phyloP scores from a whole-genome alignment of 2,113 vertebrate species.

The Dryoscopus gambensis region DNA sequence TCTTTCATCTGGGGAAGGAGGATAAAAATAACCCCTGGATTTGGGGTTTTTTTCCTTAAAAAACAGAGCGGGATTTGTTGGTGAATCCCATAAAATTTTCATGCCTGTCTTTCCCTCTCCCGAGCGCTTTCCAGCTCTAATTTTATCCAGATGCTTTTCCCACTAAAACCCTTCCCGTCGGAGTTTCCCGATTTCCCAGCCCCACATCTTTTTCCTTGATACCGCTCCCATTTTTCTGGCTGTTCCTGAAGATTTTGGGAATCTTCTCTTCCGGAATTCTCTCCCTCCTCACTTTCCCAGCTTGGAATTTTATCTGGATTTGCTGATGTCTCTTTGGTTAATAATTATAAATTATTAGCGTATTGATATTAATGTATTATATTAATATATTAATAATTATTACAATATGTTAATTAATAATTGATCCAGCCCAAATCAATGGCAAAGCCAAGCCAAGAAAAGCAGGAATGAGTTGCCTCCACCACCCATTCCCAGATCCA shows the following conservation, averaged over 20 bases:
- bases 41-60: neutral
- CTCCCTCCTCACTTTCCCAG: accelerated
- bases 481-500: neutral
- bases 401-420: too few relatives aligned
- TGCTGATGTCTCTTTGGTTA: accelerated
- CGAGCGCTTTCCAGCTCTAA: neutral
- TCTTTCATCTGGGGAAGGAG: conserved; percentile 27
- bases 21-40: conserved; percentile 46
- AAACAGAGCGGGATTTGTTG: conserved; percentile 8
- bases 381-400: neutral
- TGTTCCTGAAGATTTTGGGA: neutral
- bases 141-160: conserved; percentile 58
- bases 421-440: neutral
- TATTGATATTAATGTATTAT: too few relatives aligned
- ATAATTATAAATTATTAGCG: neutral
- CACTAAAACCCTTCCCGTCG: neutral
- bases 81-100: conserved; percentile 32
- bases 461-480: neutral
- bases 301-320: neutral
- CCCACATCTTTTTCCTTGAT: neutral
- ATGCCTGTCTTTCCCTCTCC: neutral
- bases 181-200: neutral
- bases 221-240: neutral
- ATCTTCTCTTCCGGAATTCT: neutral
- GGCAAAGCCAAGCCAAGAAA: neutral